Percentiles rank a stretch among this genome's conserved stretches.
Conservation (phyloP, 2,888 invertebrate genomes). For the Zootermopsis nevadensis region DNA sequence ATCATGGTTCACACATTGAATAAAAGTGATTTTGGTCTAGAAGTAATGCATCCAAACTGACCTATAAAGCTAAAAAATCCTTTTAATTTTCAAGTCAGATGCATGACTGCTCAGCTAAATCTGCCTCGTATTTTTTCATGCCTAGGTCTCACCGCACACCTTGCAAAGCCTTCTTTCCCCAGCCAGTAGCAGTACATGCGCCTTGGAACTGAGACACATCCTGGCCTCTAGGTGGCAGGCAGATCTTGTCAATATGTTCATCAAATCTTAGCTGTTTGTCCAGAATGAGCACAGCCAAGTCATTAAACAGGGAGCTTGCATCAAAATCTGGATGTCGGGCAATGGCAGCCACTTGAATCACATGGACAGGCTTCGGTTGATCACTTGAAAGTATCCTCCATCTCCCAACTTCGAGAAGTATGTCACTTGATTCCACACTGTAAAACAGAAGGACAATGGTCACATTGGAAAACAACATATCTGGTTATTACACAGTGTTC, state of each 20-base stretch:
- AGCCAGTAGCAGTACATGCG: slow-evolving; percentile 83
- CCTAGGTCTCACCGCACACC: slow-evolving; percentile 70
- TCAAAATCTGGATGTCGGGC: slow-evolving; percentile 78
- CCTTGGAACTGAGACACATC: slow-evolving; percentile 55
- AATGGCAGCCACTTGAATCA: slow-evolving; percentile 76
- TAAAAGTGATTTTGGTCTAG: no score
- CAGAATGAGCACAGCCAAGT: slow-evolving; percentile 78
- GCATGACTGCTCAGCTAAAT: neutral
- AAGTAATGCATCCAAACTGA: no score
- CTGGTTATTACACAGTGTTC: no score
- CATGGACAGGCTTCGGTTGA: slow-evolving; percentile 83
- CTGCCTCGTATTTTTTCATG: neutral
- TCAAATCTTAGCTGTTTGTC: slow-evolving; percentile 71
- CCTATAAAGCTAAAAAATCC: neutral
- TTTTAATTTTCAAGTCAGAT: neutral
- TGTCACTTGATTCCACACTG: slow-evolving; percentile 73
- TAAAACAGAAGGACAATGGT: slow-evolving; percentile 37
- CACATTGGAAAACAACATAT: neutral
- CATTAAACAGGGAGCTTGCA: slow-evolving; percentile 71
- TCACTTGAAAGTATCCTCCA: slow-evolving; percentile 75
- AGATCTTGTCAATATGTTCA: slow-evolving; percentile 80
- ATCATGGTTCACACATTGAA: no score
- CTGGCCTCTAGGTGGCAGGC: slow-evolving; percentile 66
- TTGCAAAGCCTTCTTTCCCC: slow-evolving; percentile 83
- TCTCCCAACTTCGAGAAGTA: slow-evolving; percentile 84